phyloP scores from a whole-genome alignment of 2,888 invertebrate genomes.

The Formica aserva region DNA sequence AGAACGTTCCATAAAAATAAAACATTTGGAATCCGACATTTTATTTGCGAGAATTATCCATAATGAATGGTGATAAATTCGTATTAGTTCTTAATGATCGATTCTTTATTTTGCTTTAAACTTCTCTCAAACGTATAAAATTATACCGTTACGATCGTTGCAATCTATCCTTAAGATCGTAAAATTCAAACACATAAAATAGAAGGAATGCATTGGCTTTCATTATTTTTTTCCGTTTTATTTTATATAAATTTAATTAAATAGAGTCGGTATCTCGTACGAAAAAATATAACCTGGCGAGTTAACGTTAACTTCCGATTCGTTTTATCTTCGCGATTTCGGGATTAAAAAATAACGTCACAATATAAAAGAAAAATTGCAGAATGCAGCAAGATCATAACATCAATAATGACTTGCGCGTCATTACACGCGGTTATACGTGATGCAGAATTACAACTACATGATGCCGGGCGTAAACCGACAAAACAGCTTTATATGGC shows the following conservation, averaged over 20 bases:
- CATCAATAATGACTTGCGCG: conserved; percentile 43
- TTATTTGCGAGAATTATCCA: conserved; percentile 3
- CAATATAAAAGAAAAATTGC: background rate
- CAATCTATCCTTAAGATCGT: background rate
- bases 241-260: background rate
- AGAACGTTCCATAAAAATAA: background rate
- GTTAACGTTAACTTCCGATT: background rate
- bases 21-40: background rate
- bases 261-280: background rate
- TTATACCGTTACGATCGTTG: background rate
- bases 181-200: background rate
- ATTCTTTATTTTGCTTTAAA: background rate
- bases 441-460: conserved; percentile 54
- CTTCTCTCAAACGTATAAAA: background rate
- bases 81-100: background rate
- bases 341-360: background rate
- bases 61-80: background rate
- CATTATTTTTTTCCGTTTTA: background rate
- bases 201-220: background rate
- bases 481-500: background rate
- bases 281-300: background rate
- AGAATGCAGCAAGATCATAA: background rate
- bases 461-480: background rate
- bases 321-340: background rate
- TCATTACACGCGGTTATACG: conserved; percentile 36